phyloP scores from a whole-genome alignment of 2,888 invertebrate species.

The Dichetophora obliterata region DNA sequence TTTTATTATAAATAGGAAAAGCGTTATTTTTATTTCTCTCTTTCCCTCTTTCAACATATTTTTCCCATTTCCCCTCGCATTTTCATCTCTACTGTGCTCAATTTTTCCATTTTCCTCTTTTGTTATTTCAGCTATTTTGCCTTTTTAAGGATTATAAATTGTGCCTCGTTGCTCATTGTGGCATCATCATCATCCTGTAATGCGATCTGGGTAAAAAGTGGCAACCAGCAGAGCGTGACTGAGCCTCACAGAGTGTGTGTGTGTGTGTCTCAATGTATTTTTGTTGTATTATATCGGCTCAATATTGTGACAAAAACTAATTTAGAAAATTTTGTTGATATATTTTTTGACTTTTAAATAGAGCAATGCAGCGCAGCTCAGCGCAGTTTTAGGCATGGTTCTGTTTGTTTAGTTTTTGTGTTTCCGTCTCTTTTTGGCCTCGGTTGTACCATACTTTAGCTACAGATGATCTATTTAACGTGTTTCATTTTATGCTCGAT shows the following conservation, averaged over 20 bases:
- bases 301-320: constrained; percentile 1
- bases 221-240: background rate
- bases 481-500: constrained; percentile 34
- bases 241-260: background rate
- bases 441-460: background rate
- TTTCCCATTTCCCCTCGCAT: background rate
- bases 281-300: too few relatives aligned
- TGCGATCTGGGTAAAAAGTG: background rate
- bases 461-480: constrained; percentile 20
- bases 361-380: too few relatives aligned
- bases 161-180: background rate
- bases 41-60: background rate
- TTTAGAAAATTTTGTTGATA: background rate
- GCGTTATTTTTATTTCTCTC: background rate
- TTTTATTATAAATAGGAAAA: background rate
- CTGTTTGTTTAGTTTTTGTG: too few relatives aligned
- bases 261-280: background rate
- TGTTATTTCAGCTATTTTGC: background rate
- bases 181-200: background rate
- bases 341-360: background rate
- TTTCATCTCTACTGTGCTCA: background rate
- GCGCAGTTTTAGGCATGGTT: too few relatives aligned
- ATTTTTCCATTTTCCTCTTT: background rate
- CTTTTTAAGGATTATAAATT: constrained; percentile 15
- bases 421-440: too few relatives aligned